phyloP scores from a whole-genome alignment of 2,888 invertebrate genomes.

The Candidula unifasciata region DNA sequence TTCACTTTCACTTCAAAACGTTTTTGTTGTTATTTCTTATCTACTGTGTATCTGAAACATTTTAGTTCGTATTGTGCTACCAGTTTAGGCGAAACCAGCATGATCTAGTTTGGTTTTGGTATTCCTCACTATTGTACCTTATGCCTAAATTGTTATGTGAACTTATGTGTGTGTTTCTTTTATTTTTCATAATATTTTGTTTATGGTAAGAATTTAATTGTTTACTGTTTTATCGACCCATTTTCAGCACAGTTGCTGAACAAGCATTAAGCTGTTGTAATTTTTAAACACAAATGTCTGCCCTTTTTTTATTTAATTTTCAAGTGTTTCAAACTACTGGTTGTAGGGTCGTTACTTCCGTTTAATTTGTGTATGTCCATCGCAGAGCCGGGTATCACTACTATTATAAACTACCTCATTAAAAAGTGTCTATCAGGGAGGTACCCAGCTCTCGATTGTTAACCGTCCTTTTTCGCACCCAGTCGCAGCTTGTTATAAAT shows the following conservation, averaged over 20 bases:
- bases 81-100: too few species aligned
- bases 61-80: background rate
- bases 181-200: background rate
- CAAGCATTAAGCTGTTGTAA: too few species aligned
- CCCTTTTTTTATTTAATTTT: too few species aligned
- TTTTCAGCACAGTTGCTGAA: background rate
- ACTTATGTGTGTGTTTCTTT: background rate
- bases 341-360: background rate
- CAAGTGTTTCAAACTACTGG: background rate
- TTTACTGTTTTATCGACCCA: background rate
- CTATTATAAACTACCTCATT: slow-evolving; percentile 35
- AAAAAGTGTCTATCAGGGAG: slow-evolving; percentile 34
- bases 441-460: slow-evolving; percentile 27
- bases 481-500: too few species aligned
- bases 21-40: slow-evolving; percentile 6
- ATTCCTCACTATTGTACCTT: background rate
- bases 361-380: background rate
- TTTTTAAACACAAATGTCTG: too few species aligned
- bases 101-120: background rate
- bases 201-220: background rate
- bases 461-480: slow-evolving; percentile 4
- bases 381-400: slow-evolving; percentile 22
- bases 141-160: background rate
- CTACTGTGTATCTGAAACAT: background rate
- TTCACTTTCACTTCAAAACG: too few species aligned